phyloP scores from a whole-genome alignment of 2,888 invertebrate genomes.

The Aelia acuminata region DNA sequence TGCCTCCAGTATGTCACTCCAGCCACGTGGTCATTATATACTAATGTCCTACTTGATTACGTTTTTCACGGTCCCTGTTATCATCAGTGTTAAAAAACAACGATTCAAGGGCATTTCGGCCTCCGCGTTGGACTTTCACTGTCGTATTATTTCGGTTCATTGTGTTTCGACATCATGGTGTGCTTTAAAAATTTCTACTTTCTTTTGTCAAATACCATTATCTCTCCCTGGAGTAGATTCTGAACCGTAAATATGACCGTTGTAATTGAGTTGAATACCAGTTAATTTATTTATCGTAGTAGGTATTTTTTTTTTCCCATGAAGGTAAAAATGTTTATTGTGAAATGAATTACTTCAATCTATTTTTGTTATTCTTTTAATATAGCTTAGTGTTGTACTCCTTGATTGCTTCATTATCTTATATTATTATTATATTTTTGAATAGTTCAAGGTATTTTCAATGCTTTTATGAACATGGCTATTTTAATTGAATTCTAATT shows the following conservation, averaged over 20 bases:
- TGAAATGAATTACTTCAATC: too few relatives aligned
- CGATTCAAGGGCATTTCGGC: constrained; percentile 11
- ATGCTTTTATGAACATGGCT: background rate
- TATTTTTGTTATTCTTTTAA: background rate
- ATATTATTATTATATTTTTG: background rate
- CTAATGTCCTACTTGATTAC: constrained; percentile 29
- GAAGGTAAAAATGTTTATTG: too few relatives aligned
- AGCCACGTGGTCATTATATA: constrained; percentile 23
- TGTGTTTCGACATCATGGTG: background rate
- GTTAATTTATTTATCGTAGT: too few relatives aligned
- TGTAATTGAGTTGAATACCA: background rate
- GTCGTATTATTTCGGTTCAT: background rate
- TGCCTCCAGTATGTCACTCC: constrained; percentile 25
- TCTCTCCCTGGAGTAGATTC: background rate
- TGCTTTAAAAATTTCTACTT: background rate
- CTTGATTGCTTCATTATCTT: background rate
- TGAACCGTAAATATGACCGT: background rate
- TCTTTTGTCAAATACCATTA: background rate
- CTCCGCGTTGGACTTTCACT: background rate
- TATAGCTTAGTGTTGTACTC: background rate
- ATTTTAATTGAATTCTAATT: background rate
- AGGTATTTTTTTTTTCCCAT: too few relatives aligned
- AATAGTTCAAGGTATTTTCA: background rate
- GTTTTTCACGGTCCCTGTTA: background rate
- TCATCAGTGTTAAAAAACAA: constrained; percentile 25